Conservation (phyloP, 2,113 vertebrate genomes). For the Cervus canadensis region DNA sequence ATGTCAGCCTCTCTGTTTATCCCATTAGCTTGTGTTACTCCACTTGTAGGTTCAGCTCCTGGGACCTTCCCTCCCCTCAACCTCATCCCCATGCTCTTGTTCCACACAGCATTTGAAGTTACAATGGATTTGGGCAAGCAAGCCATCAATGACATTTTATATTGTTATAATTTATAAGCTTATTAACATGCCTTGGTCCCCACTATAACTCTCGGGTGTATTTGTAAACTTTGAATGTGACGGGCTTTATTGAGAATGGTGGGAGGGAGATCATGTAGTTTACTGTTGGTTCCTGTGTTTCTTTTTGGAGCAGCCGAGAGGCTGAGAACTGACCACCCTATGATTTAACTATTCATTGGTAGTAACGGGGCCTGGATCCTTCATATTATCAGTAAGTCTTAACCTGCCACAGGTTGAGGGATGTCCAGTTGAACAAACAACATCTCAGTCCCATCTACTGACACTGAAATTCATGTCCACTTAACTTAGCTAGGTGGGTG, state of each 20-base stretch:
- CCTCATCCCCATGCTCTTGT: background rate
- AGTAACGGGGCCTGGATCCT: background rate
- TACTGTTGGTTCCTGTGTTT: background rate
- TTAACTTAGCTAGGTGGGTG: background rate
- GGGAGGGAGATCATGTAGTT: background rate
- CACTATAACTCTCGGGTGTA: background rate
- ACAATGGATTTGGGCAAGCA: background rate
- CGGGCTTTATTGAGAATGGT: background rate
- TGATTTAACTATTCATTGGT: background rate
- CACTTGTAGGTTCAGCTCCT: background rate
- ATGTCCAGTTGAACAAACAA: background rate
- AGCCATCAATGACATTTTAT: background rate
- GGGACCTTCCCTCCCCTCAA: rapidly evolving
- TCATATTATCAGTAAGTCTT: background rate
- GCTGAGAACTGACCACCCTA: background rate
- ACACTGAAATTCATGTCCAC: background rate
- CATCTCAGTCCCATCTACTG: background rate
- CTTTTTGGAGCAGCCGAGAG: background rate
- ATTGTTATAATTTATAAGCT: background rate
- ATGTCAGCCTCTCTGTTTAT: background rate
- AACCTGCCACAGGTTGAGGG: background rate
- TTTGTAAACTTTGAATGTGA: background rate
- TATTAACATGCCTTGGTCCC: background rate
- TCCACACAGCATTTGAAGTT: background rate
- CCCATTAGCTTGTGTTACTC: background rate